phyloP scores from a whole-genome alignment of 2,113 vertebrate species.

The Nematolebias whitei region DNA sequence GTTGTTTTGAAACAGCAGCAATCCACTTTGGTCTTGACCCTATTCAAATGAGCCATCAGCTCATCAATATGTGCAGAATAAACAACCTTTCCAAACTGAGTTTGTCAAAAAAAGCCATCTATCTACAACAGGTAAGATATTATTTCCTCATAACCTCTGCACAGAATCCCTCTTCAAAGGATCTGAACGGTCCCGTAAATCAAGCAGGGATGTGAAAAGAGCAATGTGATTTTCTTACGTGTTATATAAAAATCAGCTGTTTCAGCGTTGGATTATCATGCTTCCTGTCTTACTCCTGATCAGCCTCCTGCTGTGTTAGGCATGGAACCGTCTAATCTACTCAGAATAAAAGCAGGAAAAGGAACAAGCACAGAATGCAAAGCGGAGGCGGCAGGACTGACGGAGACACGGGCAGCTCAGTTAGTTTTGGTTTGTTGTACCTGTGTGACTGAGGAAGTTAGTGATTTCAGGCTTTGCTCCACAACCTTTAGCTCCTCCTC shows the following conservation, averaged over 20 bases:
- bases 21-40: too few relatives aligned
- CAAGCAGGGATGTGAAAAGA: constrained; percentile 63
- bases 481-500: constrained; percentile 92
- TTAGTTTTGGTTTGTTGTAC: constrained; percentile 84
- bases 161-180: too few relatives aligned
- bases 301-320: constrained; percentile 73
- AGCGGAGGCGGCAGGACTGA: constrained; percentile 69
- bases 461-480: constrained; percentile 97
- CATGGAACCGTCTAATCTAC: constrained; percentile 23
- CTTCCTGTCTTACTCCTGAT: constrained; percentile 36
- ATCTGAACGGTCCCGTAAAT: constrained; percentile 29
- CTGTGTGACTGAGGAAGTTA: constrained; percentile 90
- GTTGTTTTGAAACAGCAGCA: too few relatives aligned
- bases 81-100: too few relatives aligned
- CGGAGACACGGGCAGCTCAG: constrained; percentile 67
- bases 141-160: too few relatives aligned
- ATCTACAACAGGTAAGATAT: too few relatives aligned
- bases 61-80: too few relatives aligned
- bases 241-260: not conserved
- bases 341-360: constrained; percentile 61
- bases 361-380: constrained; percentile 68
- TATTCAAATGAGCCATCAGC: too few relatives aligned
- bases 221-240: not conserved
- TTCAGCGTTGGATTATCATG: constrained; percentile 19
- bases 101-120: too few relatives aligned